Conservation (phyloP, 30 jellyfish, hydroid and myxozoan species). For the Cassiopea xamachana region DNA sequence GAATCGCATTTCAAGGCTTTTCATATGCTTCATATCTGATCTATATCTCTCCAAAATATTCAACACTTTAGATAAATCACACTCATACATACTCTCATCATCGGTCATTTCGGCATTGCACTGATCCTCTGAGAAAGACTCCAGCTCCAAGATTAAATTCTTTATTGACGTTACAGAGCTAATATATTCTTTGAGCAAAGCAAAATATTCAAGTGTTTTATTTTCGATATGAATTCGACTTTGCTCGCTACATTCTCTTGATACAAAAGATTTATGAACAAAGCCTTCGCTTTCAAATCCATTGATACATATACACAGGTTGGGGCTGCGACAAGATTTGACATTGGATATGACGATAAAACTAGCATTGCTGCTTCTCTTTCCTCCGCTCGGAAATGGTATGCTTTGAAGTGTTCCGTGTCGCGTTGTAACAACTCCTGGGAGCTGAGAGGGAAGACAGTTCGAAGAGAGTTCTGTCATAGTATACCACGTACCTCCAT, state of each 20-base stretch:
- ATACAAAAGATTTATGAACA: constrained; percentile 28
- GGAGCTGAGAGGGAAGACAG: constrained; percentile 55
- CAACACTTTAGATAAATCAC: constrained; percentile 57
- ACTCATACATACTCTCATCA: not conserved
- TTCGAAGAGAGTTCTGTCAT: constrained; percentile 55
- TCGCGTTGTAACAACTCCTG: constrained; percentile 40
- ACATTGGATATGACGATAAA: constrained; percentile 44
- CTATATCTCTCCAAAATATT: constrained; percentile 52
- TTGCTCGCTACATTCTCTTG: constrained; percentile 39
- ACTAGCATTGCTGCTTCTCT: constrained; percentile 8
- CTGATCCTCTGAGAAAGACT: constrained; percentile 45
- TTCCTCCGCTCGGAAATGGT: constrained; percentile 1
- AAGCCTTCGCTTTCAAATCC: constrained; percentile 62
- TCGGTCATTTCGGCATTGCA: constrained; percentile 26
- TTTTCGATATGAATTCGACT: constrained; percentile 11
- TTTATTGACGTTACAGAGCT: constrained; percentile 15
- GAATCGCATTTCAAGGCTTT: constrained; percentile 38
- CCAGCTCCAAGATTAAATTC: constrained; percentile 47
- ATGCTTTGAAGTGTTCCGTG: constrained; percentile 3
- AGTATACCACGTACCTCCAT: constrained; percentile 54
- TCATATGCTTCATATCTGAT: constrained; percentile 47
- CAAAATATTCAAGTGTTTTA: constrained; percentile 18
- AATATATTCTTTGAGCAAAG: constrained; percentile 46
- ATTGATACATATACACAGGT: constrained; percentile 48
- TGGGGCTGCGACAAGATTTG: constrained; percentile 39